Base-by-base conservation (phyloP, 2,888 invertebrate genomes). In the Scrobipalpa costella region DNA sequence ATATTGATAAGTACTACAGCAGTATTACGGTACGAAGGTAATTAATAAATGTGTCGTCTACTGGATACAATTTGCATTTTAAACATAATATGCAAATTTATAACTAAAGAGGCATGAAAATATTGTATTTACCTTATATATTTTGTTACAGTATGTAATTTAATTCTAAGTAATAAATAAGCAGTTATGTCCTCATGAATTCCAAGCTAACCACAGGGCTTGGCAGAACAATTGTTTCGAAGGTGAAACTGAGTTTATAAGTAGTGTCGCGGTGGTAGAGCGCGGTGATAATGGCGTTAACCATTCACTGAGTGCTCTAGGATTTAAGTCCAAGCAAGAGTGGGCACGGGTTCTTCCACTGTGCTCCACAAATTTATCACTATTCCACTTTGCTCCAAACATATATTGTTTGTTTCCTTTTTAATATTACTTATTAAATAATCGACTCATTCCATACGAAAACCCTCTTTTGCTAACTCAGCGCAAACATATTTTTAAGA, bases 61-160 rank as follows among this genome's bases (percentile, higher is more conserved):
- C 66, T 68, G 69, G 70, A 72, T 71, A 72, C 70, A 72, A 80
- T 79, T 79, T 77, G 71, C 77, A 82, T 79, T 74, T 73, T 49
- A 49, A 49, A 19, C 19, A 49, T 49, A 27, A 27, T 49, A 60
- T 49, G 60, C 60, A 33, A 61, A 38, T 38, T 34, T 19, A 21
- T 33, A 15, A n/a, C 61, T 34, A 49, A 50, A 50, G 44, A 50
- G 34, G 33, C 47, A 50, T 47, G 47, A 34, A 49, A 13, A 44
- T 0, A n/a, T 44, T 27, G 61, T 21, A n/a, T 47, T 33, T 3
- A 17, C 17, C 8, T 49, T 19, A 0, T 27, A 11, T n/a, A 9
- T 52, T 52, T 52, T 52, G 52, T 19, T 33, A 49, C 19, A 19
- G 27, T 19, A 21, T 19, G 27, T 52, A 52, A 52, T 52, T 52